A percentile compares a stretch with the other conserved stretches of the same genome.
Conservation (phyloP, 2,888 invertebrate genomes). For the Cosmia trapezina region DNA sequence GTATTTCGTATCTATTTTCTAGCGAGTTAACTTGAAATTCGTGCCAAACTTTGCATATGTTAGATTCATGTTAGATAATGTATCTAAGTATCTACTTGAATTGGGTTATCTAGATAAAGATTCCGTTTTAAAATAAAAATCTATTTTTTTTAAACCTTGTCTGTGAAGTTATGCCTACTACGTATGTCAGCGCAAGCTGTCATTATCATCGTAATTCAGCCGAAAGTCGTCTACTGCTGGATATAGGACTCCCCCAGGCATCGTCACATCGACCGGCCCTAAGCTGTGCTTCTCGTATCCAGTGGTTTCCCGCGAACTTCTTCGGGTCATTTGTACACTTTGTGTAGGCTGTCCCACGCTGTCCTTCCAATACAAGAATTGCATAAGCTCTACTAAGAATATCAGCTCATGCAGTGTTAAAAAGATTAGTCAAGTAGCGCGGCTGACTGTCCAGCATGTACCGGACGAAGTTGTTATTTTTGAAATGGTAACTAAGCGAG, state of each 20-base stretch:
- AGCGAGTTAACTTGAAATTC: conserved; percentile 22
- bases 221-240: not conserved
- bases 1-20: conserved; percentile 21
- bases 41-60: conserved; percentile 45
- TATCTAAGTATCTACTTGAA: conserved; percentile 16
- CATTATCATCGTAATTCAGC: not conserved
- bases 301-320: not conserved
- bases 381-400: not conserved
- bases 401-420: not conserved
- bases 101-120: conserved; percentile 28
- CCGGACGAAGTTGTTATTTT: no score
- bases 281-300: not conserved
- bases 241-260: not conserved
- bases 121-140: not conserved
- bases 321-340: not conserved
- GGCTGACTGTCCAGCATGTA: not conserved
- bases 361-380: not conserved
- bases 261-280: not conserved
- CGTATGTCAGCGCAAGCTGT: not conserved
- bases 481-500: no score
- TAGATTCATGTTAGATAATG: conserved; percentile 25
- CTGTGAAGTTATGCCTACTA: not conserved
- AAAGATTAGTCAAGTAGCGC: not conserved
- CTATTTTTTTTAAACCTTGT: not conserved
- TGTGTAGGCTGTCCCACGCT: fast-evolving